phyloP scores from a whole-genome alignment of 2,797 vertebrate species.

The Hippocampus kuda region DNA sequence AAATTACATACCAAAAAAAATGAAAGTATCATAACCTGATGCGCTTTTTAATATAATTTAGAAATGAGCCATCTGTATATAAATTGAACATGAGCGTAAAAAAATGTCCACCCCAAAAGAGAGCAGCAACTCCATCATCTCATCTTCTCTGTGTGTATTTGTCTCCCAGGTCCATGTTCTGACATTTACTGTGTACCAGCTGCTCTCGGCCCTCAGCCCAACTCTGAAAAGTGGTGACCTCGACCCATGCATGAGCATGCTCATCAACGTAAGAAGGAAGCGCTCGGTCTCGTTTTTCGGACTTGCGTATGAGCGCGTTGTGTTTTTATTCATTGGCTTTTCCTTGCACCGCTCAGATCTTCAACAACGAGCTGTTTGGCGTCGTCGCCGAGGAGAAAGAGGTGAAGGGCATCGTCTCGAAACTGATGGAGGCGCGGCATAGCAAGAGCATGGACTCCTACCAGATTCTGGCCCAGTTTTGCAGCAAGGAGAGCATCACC shows the following conservation, averaged over 20 bases:
- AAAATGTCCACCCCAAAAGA: no score
- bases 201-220: slow-evolving; percentile 72
- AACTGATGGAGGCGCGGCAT: slow-evolving; percentile 93
- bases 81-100: no score
- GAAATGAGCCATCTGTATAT: no score
- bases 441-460: slow-evolving; percentile 95
- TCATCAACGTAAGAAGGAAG: slow-evolving; percentile 73
- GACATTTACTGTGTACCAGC: slow-evolving; percentile 84
- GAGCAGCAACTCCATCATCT: not conserved
- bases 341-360: slow-evolving; percentile 68
- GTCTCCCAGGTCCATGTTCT: slow-evolving; percentile 82
- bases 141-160: not conserved
- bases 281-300: not conserved
- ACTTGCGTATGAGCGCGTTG: not conserved
- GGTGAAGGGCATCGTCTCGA: slow-evolving; percentile 90
- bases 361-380: slow-evolving; percentile 92
- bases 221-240: slow-evolving; percentile 81
- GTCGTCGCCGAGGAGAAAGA: slow-evolving; percentile 88
- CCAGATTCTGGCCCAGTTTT: slow-evolving; percentile 83
- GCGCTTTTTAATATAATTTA: no score
- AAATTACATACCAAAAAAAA: no score
- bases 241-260: slow-evolving; percentile 82
- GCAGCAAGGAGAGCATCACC: slow-evolving; percentile 78
- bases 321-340: not conserved
- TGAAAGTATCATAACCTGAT: no score